Percentiles rank a stretch among this genome's conserved stretches.
These are phyloP conservation scores for Porphyrio hochstetteri DNA, from an alignment of 2,113 vertebrate genomes.

Conservation along the genomic window DNA sequence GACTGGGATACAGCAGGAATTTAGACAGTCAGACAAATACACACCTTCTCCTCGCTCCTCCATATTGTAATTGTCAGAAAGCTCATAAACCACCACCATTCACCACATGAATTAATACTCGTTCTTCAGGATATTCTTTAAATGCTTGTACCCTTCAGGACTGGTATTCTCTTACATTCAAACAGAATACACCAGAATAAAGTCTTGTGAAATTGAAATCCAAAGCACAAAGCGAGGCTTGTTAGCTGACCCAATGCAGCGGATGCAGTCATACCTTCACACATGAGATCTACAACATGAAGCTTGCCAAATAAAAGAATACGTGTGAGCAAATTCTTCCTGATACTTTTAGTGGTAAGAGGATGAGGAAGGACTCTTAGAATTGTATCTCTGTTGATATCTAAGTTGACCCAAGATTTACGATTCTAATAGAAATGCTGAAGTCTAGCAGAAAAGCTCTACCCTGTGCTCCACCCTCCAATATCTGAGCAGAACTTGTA, in stretches of 20 bases:
- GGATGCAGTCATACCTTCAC: background rate
- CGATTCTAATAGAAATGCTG: background rate
- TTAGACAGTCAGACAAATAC: background rate
- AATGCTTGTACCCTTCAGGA: background rate
- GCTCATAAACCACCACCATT: background rate
- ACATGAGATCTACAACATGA: background rate
- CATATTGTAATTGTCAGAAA: background rate
- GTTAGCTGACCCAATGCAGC: background rate
- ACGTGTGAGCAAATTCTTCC: background rate
- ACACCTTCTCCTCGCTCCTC: background rate
- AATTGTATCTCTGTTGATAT: background rate
- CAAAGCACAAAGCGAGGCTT: background rate
- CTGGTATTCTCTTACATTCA: background rate
- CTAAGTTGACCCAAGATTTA: background rate
- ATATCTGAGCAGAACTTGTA: background rate
- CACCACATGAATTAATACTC: background rate
- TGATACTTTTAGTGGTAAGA: background rate
- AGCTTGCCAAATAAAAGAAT: background rate
- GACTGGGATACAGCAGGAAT: background rate
- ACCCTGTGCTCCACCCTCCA: background rate
- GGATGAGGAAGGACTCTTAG: background rate
- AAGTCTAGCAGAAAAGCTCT: background rate
- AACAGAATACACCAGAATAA: background rate
- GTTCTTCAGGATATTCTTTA: background rate
- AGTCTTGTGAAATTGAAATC: background rate